Percentiles rank a stretch among this genome's conserved stretches.
phyloP scores from a whole-genome alignment of 2,888 invertebrate genomes.

The Leucophenga maculata region DNA sequence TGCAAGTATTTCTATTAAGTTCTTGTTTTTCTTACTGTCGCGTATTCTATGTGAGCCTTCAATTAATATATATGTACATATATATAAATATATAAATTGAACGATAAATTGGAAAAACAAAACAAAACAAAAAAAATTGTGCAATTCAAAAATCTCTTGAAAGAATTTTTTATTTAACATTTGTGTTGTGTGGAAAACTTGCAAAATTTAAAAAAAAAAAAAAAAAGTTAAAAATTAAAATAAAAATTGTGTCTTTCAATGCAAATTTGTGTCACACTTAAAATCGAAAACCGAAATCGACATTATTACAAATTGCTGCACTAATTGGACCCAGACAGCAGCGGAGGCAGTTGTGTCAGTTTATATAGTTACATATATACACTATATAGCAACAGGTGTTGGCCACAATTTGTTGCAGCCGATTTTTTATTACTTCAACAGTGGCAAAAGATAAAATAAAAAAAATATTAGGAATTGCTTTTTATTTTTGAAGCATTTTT shows the following conservation, averaged over 20 bases:
- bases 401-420: conserved; percentile 33
- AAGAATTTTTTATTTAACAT: neutral
- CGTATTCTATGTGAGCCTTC: neutral
- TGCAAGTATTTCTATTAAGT: conserved; percentile 2
- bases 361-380: too few species aligned
- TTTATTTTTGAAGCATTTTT: conserved; percentile 27
- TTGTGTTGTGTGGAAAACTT: too few species aligned
- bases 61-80: neutral
- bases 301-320: conserved; percentile 23
- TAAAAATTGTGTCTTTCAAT: conserved; percentile 1
- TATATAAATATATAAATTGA: neutral
- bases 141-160: neutral
- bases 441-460: neutral
- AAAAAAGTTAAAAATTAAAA: neutral
- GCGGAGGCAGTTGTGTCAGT: conserved; percentile 3
- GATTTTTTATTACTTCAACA: conserved; percentile 10
- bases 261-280: conserved; percentile 18
- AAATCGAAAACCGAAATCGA: neutral
- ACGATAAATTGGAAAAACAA: neutral
- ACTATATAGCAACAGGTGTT: conserved; percentile 47
- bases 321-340: conserved; percentile 10
- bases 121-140: neutral
- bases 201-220: neutral
- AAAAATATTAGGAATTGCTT: neutral
- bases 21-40: neutral